phyloP scores from a whole-genome alignment of 2,113 vertebrate species.

The Nothobranchius furzeri region DNA sequence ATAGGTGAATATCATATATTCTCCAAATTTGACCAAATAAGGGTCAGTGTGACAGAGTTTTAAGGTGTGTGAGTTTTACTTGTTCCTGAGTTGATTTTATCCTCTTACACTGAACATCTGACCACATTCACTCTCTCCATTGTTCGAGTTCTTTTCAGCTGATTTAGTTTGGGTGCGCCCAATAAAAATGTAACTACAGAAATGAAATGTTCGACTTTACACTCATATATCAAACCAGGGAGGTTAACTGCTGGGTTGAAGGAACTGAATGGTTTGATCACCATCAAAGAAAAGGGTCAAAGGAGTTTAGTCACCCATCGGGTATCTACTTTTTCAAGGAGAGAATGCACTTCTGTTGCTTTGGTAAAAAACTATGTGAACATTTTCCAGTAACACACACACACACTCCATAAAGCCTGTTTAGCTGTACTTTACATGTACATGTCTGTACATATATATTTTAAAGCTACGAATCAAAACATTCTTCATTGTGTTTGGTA shows the following conservation, averaged over 20 bases:
- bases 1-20: constrained; percentile 6
- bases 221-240: constrained; percentile 1
- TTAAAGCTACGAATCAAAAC: no score
- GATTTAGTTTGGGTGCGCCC: constrained; percentile 11
- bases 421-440: no score
- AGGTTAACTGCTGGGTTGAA: constrained; percentile 16
- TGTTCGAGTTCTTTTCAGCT: constrained; percentile 14
- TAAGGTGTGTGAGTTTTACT: neutral
- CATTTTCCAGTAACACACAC: neutral
- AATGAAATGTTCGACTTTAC: constrained; percentile 6
- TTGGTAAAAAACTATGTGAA: neutral
- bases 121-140: constrained; percentile 9
- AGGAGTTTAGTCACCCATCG: constrained; percentile 10
- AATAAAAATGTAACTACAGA: constrained; percentile 17
- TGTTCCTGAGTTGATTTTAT: neutral
- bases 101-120: constrained; percentile 6
- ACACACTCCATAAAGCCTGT: no score
- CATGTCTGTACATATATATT: no score
- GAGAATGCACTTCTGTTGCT: neutral
- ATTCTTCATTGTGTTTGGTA: no score
- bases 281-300: constrained; percentile 12
- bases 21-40: constrained; percentile 1
- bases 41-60: neutral
- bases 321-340: neutral
- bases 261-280: constrained; percentile 1